Evolutionary conservation across 2,888 invertebrate genomes (phyloP).

Genomic region (Spicauda simplicius): DNA sequence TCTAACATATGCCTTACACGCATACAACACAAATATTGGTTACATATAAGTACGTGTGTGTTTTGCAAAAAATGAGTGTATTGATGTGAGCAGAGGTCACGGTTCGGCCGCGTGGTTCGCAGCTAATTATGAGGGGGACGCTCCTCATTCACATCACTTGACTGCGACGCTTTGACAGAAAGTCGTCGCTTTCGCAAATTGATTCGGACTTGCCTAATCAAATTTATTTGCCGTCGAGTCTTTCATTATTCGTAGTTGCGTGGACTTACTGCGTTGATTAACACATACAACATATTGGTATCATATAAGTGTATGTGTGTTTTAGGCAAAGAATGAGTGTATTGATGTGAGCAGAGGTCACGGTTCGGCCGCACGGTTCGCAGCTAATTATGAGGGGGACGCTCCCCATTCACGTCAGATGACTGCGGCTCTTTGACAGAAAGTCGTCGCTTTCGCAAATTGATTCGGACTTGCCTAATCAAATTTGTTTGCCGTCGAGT

Average conservation of each 20-base stretch:
- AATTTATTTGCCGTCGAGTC: not conserved
- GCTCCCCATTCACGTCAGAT: conserved; percentile 2
- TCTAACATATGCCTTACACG: too few relatives aligned
- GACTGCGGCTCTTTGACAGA: conserved; percentile 16
- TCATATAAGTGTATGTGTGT: too few relatives aligned
- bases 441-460: conserved; percentile 13
- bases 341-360: conserved; percentile 26
- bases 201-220: not conserved
- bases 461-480: not conserved
- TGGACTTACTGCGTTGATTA: too few relatives aligned
- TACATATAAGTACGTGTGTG: too few relatives aligned
- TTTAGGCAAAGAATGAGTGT: conserved; percentile 1
- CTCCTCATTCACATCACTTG: conserved; percentile 7
- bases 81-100: conserved; percentile 25
- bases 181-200: conserved; percentile 12
- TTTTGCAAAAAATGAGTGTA: conserved; percentile 6
- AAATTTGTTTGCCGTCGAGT: not conserved
- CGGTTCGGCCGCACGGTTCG: conserved; percentile 14
- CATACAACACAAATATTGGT: too few relatives aligned
- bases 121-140: conserved; percentile 20
- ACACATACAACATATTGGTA: too few relatives aligned
- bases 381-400: conserved; percentile 20
- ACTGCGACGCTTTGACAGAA: conserved; percentile 17
- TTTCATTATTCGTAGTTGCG: too few relatives aligned
- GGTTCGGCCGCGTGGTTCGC: conserved; percentile 13